phyloP scores from a whole-genome alignment of 2,888 invertebrate species.

The Thymelicus lineola region DNA sequence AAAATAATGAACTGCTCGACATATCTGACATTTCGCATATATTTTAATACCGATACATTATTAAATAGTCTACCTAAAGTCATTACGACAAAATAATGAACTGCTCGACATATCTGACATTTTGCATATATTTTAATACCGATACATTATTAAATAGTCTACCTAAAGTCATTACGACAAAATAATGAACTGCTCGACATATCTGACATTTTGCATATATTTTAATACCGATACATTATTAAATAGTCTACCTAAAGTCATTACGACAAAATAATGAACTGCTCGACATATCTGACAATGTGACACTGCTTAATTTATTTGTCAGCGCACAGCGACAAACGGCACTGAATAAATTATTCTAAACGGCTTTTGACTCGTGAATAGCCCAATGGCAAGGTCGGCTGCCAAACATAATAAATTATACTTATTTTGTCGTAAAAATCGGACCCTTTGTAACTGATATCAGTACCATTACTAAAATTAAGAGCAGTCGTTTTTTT shows the following conservation, averaged over 20 bases:
- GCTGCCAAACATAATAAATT: neutral
- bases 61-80: no score
- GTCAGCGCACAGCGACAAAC: slow-evolving; percentile 12
- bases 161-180: neutral
- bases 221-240: no score
- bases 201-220: neutral
- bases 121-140: no score
- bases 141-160: no score
- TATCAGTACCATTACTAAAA: neutral
- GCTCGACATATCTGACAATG: neutral
- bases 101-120: neutral
- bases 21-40: slow-evolving; percentile 1
- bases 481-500: no score
- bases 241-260: no score
- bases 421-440: neutral
- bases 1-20: neutral
- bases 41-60: no score
- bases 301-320: neutral
- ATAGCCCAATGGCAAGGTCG: neutral
- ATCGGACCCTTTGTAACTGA: neutral
- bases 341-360: slow-evolving; percentile 26
- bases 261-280: neutral
- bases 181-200: neutral
- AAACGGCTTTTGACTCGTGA: slow-evolving; percentile 12
- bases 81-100: neutral